Conservation (phyloP, 2,888 invertebrate species). For the Pelosia muscerda region DNA sequence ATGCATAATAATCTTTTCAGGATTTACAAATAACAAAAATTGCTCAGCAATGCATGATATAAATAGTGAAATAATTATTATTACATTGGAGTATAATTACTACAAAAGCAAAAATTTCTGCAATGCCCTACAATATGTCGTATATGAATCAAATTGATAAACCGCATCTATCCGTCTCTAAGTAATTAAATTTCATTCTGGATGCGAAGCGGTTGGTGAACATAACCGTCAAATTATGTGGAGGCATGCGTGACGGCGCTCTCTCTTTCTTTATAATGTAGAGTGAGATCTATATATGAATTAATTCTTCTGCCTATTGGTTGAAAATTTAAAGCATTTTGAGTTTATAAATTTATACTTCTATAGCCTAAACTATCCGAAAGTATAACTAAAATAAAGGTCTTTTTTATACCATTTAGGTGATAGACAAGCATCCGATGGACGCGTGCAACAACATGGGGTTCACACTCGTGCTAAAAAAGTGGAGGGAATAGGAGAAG, state of each 20-base stretch:
- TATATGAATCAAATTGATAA: neutral
- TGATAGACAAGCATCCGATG: too few relatives aligned
- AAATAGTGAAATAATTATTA: neutral
- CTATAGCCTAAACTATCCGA: too few relatives aligned
- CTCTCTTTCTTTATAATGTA: neutral
- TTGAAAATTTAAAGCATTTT: neutral
- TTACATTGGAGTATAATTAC: neutral
- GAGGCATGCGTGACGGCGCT: neutral
- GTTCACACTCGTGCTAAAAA: too few relatives aligned
- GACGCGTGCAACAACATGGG: too few relatives aligned
- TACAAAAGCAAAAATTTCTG: neutral
- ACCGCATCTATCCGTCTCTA: neutral
- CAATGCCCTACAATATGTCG: neutral
- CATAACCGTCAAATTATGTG: neutral
- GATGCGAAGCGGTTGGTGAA: neutral
- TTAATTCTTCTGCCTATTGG: neutral
- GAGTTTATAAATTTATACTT: too few relatives aligned
- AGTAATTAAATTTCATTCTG: neutral
- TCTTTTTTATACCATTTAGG: too few relatives aligned
- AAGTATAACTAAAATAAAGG: too few relatives aligned
- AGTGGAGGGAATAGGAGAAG: too few relatives aligned
- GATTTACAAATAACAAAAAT: neutral
- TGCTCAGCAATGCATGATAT: too few relatives aligned
- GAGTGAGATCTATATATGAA: neutral
- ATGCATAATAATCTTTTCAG: neutral